Conservation (phyloP, 2,888 invertebrate species). For the Galerucella calmariensis region DNA sequence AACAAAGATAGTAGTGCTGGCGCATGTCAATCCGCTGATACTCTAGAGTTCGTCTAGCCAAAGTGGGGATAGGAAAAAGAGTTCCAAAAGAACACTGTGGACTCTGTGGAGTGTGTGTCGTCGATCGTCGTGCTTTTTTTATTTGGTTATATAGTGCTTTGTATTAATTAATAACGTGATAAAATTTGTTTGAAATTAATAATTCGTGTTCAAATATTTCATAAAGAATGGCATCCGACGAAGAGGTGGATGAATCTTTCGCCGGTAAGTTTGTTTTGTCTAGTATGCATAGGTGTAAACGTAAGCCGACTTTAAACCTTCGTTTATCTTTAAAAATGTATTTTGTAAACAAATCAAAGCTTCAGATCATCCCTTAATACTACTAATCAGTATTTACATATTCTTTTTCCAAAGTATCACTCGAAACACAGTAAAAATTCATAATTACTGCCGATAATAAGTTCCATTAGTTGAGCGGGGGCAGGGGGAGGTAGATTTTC, state of each 20-base stretch:
- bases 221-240: slow-evolving; percentile 82
- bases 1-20: neutral
- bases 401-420: neutral
- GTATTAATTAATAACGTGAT: slow-evolving; percentile 23
- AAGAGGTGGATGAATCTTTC: slow-evolving; percentile 87
- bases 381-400: neutral
- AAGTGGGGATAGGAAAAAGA: slow-evolving; percentile 28
- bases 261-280: slow-evolving; percentile 77
- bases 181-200: slow-evolving; percentile 11
- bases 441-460: slow-evolving; percentile 60
- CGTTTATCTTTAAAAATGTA: slow-evolving; percentile 38
- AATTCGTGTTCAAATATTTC: slow-evolving; percentile 36
- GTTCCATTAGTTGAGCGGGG: slow-evolving; percentile 57
- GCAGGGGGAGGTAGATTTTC: slow-evolving; percentile 63
- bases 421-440: slow-evolving; percentile 45
- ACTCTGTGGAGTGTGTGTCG: slow-evolving; percentile 9
- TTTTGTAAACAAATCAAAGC: slow-evolving; percentile 25
- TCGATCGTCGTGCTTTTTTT: slow-evolving; percentile 25
- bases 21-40: slow-evolving; percentile 22
- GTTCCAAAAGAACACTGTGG: slow-evolving; percentile 27
- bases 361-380: neutral
- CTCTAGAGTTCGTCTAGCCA: slow-evolving; percentile 29
- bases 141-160: slow-evolving; percentile 21
- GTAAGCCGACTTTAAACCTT: slow-evolving; percentile 59
- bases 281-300: slow-evolving; percentile 56